Evolutionary conservation across 1,140 invertebrate species (phyloP).

Genomic region (Drosophila trapezifrons): DNA sequence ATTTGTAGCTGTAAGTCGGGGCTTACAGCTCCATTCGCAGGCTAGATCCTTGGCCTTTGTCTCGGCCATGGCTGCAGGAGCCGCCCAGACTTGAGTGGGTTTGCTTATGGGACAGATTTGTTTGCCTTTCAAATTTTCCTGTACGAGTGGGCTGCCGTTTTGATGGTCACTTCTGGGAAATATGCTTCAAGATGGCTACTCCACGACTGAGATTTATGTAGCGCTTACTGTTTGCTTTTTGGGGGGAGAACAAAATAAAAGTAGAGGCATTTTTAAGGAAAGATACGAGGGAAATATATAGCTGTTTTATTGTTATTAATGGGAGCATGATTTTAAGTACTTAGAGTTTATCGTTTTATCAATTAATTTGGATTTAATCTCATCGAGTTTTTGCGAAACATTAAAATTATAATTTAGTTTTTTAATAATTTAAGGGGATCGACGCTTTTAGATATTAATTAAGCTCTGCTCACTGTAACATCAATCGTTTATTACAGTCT

Average conservation of each 20-base stretch:
- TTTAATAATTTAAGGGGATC: background rate
- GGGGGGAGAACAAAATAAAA: background rate
- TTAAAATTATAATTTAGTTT: background rate
- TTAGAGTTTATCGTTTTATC: too few species aligned
- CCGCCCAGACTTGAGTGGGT: constrained; percentile 17
- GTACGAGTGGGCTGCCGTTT: constrained; percentile 16
- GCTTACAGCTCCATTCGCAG: constrained; percentile 28
- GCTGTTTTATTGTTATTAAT: background rate
- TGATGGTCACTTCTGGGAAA: constrained; percentile 40
- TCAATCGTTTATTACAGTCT: background rate
- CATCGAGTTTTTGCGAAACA: too few species aligned
- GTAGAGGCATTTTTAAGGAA: background rate
- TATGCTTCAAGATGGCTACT: constrained; percentile 14
- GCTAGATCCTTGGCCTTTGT: constrained; percentile 14
- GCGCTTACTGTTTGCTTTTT: constrained; percentile 1
- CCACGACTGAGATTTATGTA: constrained; percentile 17
- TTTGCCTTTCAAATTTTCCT: constrained; percentile 46
- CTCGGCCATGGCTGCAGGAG: background rate
- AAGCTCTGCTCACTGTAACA: background rate
- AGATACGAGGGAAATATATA: background rate
- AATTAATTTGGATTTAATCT: background rate
- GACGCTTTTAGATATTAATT: too few species aligned
- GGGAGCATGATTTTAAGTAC: background rate
- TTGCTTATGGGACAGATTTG: constrained; percentile 46
- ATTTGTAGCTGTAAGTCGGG: constrained; percentile 52